A percentile compares a stretch with the other conserved stretches of the same genome.
These are phyloP conservation scores for Triops cancriformis DNA, from an alignment of 1,140 invertebrate species.

Conservation along the genomic window DNA sequence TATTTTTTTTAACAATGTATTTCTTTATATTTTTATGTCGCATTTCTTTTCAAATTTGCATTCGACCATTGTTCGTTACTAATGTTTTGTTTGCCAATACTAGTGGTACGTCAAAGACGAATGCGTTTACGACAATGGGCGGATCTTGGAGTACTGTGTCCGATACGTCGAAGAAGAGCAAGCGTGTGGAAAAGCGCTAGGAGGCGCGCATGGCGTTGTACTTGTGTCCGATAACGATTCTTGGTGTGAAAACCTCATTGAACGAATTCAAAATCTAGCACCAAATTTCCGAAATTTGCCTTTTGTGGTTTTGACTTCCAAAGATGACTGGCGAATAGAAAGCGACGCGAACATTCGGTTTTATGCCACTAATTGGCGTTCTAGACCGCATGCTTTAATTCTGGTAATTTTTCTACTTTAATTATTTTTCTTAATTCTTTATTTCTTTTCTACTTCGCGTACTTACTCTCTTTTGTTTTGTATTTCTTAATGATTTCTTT, in stretches of 20 bases:
- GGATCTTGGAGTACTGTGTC: not conserved
- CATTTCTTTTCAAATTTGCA: no score
- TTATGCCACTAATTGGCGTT: not conserved
- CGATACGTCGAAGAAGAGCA: not conserved
- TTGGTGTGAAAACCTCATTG: not conserved
- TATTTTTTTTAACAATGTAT: no score
- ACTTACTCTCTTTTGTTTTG: no score
- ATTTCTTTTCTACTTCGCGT: no score
- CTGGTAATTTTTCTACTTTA: not conserved
- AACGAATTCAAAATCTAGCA: not conserved
- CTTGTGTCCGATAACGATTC: not conserved
- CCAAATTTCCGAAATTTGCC: not conserved
- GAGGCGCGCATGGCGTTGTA: not conserved
- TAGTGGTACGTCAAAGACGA: not conserved
- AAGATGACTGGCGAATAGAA: not conserved
- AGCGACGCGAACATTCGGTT: not conserved
- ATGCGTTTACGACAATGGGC: not conserved
- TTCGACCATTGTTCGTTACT: no score
- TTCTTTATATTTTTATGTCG: no score
- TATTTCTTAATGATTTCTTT: no score
- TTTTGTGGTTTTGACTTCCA: not conserved
- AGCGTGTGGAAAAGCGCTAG: not conserved
- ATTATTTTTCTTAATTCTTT: no score
- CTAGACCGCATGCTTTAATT: not conserved
- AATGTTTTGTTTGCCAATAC: not conserved